phyloP scores from a whole-genome alignment of 2,113 vertebrate species.

The Phrynocephalus versicolor region DNA sequence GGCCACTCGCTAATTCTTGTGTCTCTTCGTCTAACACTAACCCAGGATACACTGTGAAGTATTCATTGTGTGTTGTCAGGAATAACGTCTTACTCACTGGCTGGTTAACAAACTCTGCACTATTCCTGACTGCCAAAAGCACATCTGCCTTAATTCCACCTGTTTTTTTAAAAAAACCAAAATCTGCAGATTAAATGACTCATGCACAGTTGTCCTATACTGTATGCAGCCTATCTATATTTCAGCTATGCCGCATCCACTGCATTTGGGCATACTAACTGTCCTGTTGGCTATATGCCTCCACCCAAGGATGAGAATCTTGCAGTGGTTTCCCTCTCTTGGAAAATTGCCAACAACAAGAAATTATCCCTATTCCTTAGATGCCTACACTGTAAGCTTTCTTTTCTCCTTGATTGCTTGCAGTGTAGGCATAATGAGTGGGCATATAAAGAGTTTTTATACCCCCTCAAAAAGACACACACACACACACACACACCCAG shows the following conservation, averaged over 20 bases:
- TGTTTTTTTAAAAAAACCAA: background rate
- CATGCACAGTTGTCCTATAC: background rate
- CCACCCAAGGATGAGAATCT: too few species aligned
- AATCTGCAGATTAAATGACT: background rate
- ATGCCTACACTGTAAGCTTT: too few species aligned
- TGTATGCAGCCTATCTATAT: background rate
- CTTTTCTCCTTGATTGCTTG: too few species aligned
- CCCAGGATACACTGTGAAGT: background rate
- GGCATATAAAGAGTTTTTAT: too few species aligned
- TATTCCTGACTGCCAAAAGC: background rate
- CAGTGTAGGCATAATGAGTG: too few species aligned
- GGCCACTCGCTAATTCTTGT: too few species aligned
- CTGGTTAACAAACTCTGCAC: background rate
- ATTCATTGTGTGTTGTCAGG: background rate
- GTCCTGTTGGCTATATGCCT: background rate
- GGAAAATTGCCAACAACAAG: too few species aligned
- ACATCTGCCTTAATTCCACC: background rate
- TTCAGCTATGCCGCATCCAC: background rate
- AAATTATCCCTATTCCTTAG: too few species aligned
- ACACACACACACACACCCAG: too few species aligned
- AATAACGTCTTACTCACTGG: background rate
- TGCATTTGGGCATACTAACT: background rate
- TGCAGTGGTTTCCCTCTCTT: too few species aligned
- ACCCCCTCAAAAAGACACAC: too few species aligned
- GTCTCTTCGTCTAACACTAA: too few species aligned